Conservation (phyloP, 2,797 vertebrate genomes). For the Calcarius lapponicus region DNA sequence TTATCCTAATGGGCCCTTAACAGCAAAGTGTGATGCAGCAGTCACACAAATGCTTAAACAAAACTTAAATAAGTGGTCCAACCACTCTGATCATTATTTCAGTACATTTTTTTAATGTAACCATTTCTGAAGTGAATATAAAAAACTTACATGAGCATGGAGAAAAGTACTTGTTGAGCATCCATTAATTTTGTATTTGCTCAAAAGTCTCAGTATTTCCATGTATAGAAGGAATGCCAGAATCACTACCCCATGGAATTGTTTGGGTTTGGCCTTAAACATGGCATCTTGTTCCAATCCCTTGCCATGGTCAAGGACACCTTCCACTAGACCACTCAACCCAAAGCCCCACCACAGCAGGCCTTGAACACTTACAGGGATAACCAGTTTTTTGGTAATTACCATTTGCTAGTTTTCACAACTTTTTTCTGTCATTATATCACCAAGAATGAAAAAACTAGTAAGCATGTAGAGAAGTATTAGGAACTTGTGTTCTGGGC, state of each 20-base stretch:
- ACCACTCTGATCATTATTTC: background rate
- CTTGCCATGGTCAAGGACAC: background rate
- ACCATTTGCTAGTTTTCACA: background rate
- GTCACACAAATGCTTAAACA: background rate
- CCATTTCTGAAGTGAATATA: background rate
- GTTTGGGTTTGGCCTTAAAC: background rate
- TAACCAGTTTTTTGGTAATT: background rate
- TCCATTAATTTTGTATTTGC: background rate
- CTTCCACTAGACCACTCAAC: background rate
- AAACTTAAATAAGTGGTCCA: background rate
- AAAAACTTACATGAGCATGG: background rate
- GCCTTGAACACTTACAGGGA: background rate
- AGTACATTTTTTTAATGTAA: background rate
- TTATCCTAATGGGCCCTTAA: background rate
- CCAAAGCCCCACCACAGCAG: background rate
- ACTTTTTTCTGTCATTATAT: background rate
- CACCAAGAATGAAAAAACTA: background rate
- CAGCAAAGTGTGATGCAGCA: background rate
- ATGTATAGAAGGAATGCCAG: background rate
- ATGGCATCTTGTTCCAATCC: background rate
- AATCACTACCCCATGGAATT: background rate
- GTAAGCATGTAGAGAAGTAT: background rate
- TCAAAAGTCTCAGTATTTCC: background rate
- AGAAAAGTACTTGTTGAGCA: background rate
- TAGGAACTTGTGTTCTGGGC: background rate